A percentile compares a stretch with the other conserved stretches of the same genome.
These are phyloP conservation scores for Crotalus horridus DNA, from an alignment of 2,113 vertebrate genomes.

Conservation along the genomic window DNA sequence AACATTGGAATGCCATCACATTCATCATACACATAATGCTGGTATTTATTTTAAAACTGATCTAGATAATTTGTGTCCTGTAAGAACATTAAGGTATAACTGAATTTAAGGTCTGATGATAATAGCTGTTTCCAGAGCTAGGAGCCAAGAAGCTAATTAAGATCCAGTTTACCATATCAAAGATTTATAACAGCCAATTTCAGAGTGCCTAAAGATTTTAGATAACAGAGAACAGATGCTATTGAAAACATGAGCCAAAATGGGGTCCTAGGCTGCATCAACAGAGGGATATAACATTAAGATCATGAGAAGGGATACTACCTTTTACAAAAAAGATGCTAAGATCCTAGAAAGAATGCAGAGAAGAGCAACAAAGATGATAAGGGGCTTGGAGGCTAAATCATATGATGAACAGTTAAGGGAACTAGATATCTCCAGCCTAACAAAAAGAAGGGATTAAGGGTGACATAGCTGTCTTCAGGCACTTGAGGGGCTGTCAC, in stretches of 20 bases:
- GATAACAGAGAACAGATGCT: background rate
- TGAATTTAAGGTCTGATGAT: background rate
- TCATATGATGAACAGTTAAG: background rate
- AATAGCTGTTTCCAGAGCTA: background rate
- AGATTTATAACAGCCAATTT: background rate
- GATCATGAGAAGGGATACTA: background rate
- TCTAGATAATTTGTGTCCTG: background rate
- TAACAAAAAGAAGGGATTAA: background rate
- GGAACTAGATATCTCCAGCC: background rate
- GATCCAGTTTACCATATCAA: background rate
- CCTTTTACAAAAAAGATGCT: background rate
- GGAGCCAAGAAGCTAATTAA: background rate
- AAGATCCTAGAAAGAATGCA: background rate
- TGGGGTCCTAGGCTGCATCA: background rate
- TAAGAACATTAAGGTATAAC: background rate
- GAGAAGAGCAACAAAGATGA: background rate
- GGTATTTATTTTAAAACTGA: background rate
- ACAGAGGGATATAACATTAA: background rate
- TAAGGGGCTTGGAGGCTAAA: background rate
- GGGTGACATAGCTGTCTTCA: background rate
- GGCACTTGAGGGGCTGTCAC: background rate
- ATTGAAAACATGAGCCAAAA: background rate
- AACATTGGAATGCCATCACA: background rate
- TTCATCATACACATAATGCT: background rate
- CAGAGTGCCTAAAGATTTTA: background rate